These are phyloP conservation scores for Otolemur crassicaudatus DNA, from an alignment of 2,797 vertebrate genomes.

Conservation along the genomic window DNA sequence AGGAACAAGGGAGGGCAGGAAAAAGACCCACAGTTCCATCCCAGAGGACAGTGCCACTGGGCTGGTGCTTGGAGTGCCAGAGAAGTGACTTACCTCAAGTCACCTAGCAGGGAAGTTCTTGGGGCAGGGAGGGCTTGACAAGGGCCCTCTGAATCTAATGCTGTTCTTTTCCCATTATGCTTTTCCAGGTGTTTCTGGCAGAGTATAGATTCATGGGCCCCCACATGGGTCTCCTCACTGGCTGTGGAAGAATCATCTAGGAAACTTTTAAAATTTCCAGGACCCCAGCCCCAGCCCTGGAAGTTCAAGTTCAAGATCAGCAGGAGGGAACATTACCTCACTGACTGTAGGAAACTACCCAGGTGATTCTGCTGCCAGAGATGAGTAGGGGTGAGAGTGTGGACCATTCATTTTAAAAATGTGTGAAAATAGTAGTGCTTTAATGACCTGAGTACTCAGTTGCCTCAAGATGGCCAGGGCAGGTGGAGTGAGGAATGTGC, in stretches of 20 bases:
- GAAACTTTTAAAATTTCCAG: not conserved
- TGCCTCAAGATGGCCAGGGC: not conserved
- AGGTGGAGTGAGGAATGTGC: not conserved
- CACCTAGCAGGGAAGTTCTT: fast-evolving
- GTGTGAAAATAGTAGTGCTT: not conserved
- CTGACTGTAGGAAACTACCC: not conserved
- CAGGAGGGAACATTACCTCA: not conserved
- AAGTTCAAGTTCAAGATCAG: not conserved
- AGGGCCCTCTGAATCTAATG: fast-evolving
- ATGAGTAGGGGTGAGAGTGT: not conserved
- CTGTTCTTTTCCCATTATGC: fast-evolving
- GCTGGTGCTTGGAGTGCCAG: not conserved
- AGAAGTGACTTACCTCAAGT: not conserved
- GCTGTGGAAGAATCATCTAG: not conserved
- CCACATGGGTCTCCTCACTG: fast-evolving
- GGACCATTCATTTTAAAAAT: not conserved
- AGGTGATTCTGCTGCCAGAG: not conserved
- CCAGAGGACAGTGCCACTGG: not conserved
- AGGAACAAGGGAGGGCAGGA: fast-evolving
- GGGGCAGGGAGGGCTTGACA: not conserved
- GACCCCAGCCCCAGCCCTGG: fast-evolving
- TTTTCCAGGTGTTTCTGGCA: not conserved
- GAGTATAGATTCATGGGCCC: not conserved
- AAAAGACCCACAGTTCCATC: fast-evolving
- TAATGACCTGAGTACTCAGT: not conserved